A percentile compares a stretch with the other conserved stretches of the same genome.
Conservation (phyloP, 2,888 invertebrate genomes). For the Drosophila kokeensis region DNA sequence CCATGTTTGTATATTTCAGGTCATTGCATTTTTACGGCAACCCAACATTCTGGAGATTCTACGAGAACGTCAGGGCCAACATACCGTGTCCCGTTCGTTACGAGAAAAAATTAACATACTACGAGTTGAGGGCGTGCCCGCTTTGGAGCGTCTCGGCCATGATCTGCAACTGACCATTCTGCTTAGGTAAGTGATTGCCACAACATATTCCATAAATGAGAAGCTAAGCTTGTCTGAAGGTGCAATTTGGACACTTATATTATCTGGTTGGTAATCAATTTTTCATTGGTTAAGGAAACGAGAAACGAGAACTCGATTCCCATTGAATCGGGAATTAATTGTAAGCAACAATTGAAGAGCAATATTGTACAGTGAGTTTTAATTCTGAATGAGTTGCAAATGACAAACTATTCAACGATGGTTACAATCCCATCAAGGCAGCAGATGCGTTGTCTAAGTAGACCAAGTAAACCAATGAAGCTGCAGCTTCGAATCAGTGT, state of each 20-base stretch:
- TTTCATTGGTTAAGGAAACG: too few species aligned
- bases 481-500: background rate
- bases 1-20: slow-evolving; percentile 85
- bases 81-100: slow-evolving; percentile 90
- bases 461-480: background rate
- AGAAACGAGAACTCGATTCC: background rate
- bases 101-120: slow-evolving; percentile 95
- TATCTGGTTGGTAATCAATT: background rate
- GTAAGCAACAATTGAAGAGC: background rate
- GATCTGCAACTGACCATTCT: slow-evolving; percentile 97
- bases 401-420: background rate
- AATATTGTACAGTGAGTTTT: background rate
- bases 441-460: background rate
- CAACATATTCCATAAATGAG: background rate
- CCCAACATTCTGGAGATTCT: slow-evolving; percentile 97
- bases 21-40: slow-evolving; percentile 97
- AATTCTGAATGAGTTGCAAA: background rate
- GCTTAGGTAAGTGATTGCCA: slow-evolving; percentile 89
- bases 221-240: background rate
- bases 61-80: slow-evolving; percentile 91
- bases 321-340: background rate
- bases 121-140: slow-evolving; percentile 94
- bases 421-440: background rate
- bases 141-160: slow-evolving; percentile 93
- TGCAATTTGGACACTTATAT: background rate